Base-by-base conservation (phyloP, 2,888 invertebrate species). In the Acleris literana region DNA sequence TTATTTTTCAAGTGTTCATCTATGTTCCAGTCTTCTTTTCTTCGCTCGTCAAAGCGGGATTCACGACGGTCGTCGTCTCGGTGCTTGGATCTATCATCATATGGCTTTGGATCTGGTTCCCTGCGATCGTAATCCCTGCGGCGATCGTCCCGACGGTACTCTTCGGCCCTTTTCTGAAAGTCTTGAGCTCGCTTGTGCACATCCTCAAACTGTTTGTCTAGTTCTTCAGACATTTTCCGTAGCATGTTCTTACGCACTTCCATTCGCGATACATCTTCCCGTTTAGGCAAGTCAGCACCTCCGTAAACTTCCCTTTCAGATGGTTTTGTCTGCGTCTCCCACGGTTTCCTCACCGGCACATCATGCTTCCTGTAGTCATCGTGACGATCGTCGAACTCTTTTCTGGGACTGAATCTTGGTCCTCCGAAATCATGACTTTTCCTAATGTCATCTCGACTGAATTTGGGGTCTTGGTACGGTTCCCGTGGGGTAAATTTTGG, bases 191-290 rank as follows among this genome's bases (percentile, higher is more conserved):
- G 77, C 58, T 85, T 82, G 71, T 87, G 88, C 7, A 90, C 83
- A 46, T 87, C 86, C 66, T 89, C 85, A 53, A 90, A 83, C 71
- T 89, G 88, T 70, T 83, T 85, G 54, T 90, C 83, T 39, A 86
- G 76, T 18, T 72, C 68, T 25, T 72, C 75, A 43, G 69, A 70
- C n/a, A 64, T 52, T 18, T 70, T 71, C 11, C 67, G 56, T 7
- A 66, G 52, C 20, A 66, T 61, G 9, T 66, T 61, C 22, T 56
- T 61, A 46, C 56, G 66, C n/a, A 66, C 22, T 1, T 66, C 66
- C 39, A 66, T 61, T 7, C 66, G 56, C 11, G 61, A 56, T 13
- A 64, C 72, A 20, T 63, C 74, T 6, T 76, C 76, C 55, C 68
- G 76, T 3, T 72, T 75, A 11, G 73, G 75, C 1, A 75, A 73